phyloP scores from a whole-genome alignment of 2,888 invertebrate genomes.

The Pollenia labialis region DNA sequence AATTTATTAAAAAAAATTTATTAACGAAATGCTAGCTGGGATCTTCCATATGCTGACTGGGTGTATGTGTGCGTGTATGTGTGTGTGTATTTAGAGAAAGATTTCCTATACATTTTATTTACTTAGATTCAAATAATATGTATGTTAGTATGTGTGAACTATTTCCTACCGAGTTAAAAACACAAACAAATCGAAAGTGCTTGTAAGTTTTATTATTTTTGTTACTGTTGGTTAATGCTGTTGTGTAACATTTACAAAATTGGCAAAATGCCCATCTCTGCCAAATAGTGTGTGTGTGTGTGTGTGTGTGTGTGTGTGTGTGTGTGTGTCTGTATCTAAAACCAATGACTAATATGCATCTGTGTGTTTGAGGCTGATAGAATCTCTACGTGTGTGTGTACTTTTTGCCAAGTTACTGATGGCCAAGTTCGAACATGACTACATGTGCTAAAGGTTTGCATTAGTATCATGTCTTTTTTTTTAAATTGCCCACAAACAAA shows the following conservation, averaged over 20 bases:
- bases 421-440: conserved; percentile 16
- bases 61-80: too few species aligned
- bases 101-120: not conserved
- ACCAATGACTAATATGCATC: not conserved
- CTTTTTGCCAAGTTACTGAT: not conserved
- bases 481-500: not conserved
- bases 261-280: conserved; percentile 61
- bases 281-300: not conserved
- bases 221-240: not conserved
- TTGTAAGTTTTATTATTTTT: conserved; percentile 26
- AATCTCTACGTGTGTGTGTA: not conserved
- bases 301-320: not conserved
- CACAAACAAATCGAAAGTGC: conserved; percentile 1
- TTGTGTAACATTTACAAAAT: conserved; percentile 61
- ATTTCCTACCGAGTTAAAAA: not conserved
- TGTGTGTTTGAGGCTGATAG: not conserved
- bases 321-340: not conserved
- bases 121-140: not conserved
- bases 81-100: too few species aligned
- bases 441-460: conserved; percentile 8
- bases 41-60: too few species aligned
- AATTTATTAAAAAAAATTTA: too few species aligned
- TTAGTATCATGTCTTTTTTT: not conserved
- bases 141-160: not conserved
- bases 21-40: too few species aligned